These are phyloP conservation scores for Lasiommata megera DNA, from an alignment of 2,888 invertebrate genomes.

Conservation along the genomic window DNA sequence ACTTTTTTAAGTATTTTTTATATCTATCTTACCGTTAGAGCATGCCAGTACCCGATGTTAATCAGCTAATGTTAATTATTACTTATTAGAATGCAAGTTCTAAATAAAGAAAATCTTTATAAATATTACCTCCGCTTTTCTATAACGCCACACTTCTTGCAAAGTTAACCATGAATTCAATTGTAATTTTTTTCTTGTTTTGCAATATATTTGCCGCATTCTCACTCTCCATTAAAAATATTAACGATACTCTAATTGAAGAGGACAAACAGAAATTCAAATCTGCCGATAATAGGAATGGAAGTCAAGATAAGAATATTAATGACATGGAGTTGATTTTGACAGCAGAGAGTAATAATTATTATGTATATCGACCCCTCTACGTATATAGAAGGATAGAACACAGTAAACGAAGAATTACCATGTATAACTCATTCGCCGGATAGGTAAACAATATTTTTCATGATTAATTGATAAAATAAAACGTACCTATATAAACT, in stretches of 20 bases:
- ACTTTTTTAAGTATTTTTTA: background rate
- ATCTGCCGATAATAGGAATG: background rate
- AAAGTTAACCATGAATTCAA: constrained; percentile 15
- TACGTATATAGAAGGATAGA: constrained; percentile 65
- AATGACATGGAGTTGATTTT: constrained; percentile 41
- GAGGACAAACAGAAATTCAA: background rate
- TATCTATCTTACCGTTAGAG: background rate
- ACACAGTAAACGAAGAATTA: constrained; percentile 65
- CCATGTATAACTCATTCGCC: constrained; percentile 68
- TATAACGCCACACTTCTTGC: constrained; percentile 6
- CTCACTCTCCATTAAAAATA: constrained; percentile 2
- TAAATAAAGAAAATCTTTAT: constrained; percentile 19
- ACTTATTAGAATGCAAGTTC: constrained; percentile 6
- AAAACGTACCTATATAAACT: too few relatives aligned
- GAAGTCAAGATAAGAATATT: background rate
- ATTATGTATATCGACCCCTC: constrained; percentile 62
- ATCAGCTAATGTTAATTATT: constrained; percentile 19
- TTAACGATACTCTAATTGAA: background rate
- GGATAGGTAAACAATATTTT: constrained; percentile 44
- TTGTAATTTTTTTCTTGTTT: constrained; percentile 8
- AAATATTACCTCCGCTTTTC: background rate
- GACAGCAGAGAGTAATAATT: constrained; percentile 53
- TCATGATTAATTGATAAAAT: background rate
- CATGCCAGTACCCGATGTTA: background rate
- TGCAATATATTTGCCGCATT: background rate